Conservation (phyloP, 1,140 invertebrate species). For the Watersipora subatra region DNA sequence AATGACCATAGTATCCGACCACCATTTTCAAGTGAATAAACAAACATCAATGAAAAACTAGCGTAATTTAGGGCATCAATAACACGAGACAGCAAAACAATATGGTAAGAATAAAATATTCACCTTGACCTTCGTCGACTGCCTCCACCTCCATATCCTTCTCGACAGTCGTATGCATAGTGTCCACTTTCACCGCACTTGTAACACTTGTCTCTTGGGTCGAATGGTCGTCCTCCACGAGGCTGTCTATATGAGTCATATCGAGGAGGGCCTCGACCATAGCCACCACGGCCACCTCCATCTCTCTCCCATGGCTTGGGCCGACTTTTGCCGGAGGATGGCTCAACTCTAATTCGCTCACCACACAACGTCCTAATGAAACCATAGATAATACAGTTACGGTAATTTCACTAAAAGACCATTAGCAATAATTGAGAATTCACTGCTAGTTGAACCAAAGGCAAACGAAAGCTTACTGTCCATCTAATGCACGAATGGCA, state of each 20-base stretch:
- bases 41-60: too few species aligned
- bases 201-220: conserved; percentile 68
- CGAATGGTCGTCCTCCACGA: conserved; percentile 44
- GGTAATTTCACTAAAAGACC: background rate
- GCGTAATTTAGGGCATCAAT: too few species aligned
- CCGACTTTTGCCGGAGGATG: conserved; percentile 62
- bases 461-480: conserved; percentile 40
- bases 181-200: conserved; percentile 74
- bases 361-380: conserved; percentile 63
- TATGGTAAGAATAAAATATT: too few species aligned
- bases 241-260: conserved; percentile 36
- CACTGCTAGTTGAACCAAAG: too few species aligned
- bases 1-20: too few species aligned
- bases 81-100: too few species aligned
- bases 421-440: too few species aligned
- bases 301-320: conserved; percentile 35
- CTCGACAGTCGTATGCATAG: conserved; percentile 61
- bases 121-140: background rate
- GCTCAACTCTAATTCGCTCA: conserved; percentile 72
- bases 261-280: conserved; percentile 39
- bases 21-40: too few species aligned
- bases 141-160: conserved; percentile 7
- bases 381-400: background rate
- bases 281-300: conserved; percentile 47
- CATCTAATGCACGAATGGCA: conserved; percentile 75